Evolutionary conservation across 1,140 invertebrate genomes (phyloP), one percentile per base, ranked within the genome.

Genomic region (Macrosteles quadrilineatus): DNA sequence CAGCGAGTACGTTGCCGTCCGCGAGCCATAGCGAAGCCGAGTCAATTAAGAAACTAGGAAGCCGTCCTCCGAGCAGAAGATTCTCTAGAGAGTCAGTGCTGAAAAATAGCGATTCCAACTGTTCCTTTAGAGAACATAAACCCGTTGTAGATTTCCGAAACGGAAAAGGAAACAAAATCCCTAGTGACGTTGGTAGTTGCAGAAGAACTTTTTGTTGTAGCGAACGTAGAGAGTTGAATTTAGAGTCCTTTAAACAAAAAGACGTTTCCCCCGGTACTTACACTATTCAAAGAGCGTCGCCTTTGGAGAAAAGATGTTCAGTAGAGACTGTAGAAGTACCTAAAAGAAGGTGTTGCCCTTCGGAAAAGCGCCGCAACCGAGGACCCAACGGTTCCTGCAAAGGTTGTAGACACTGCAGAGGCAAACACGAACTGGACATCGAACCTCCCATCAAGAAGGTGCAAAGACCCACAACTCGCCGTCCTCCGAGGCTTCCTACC

Each of bases 331-430:
- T 59, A 2, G 55, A 59, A 29, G 21, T 21, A 17, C 14, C 27
- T 14, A 21, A 14, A 11, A 59, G n/a, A 30, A 25, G 55, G n/a
- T 59, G 55, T 29, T 59, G 55, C 27, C 55, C 55, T 14, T 59
- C 55, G 14, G 23, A 59, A 25, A 50, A 50, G 21, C 55, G 23
- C 4, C 55, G 55, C 6, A 29, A 30, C 6, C 47, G 17, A 4
- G 9, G 55, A 11, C 55, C 55, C 4, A 27, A 14, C 25, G 23
- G 23, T 6, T 67, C 73, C 1, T 74, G 73, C 47, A 50, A 40
- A 19, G 73, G 73, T 11, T 74, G 73, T 63, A 43, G 73, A 17
- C 71, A 74, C 31, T 73, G 73, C 59, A 70, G 71, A 27, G 67
- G 32, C 3, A 31, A 57, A 25, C 11, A 21, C 23, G 40, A 43